phyloP scores from a whole-genome alignment of 2,113 vertebrate genomes.

The Thinocorus orbignyianus region DNA sequence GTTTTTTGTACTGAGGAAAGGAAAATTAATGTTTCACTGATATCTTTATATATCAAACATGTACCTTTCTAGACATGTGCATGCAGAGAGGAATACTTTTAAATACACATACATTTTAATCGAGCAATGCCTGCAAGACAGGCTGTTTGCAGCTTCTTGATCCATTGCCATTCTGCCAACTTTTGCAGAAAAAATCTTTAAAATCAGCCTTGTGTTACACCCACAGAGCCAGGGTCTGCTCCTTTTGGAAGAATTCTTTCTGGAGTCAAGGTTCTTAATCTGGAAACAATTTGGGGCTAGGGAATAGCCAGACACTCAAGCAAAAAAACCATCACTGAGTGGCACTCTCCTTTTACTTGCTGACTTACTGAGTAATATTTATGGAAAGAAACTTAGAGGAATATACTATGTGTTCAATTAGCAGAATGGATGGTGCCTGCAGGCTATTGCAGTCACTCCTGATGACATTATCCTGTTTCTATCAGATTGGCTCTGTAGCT shows the following conservation, averaged over 20 bases:
- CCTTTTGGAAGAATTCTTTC: neutral
- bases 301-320: neutral
- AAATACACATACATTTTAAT: neutral
- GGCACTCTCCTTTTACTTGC: neutral
- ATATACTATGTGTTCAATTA: slow-evolving; percentile 19
- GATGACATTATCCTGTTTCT: slow-evolving; percentile 53
- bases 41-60: neutral
- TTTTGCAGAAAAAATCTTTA: neutral
- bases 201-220: neutral
- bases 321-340: neutral
- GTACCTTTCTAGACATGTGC: neutral
- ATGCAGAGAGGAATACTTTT: neutral
- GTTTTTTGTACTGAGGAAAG: neutral
- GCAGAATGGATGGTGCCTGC: slow-evolving; percentile 40
- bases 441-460: slow-evolving; percentile 41
- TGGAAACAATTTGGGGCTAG: neutral
- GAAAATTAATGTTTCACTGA: neutral
- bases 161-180: neutral
- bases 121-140: neutral
- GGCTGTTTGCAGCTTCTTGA: neutral
- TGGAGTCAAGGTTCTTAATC: neutral
- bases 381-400: slow-evolving; percentile 36
- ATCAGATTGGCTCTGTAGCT: neutral
- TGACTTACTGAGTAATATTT: slow-evolving; percentile 33
- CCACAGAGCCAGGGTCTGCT: neutral